Evolutionary conservation across 2,888 invertebrate species (phyloP).

Genomic region (Caenorhabditis sp.): DNA sequence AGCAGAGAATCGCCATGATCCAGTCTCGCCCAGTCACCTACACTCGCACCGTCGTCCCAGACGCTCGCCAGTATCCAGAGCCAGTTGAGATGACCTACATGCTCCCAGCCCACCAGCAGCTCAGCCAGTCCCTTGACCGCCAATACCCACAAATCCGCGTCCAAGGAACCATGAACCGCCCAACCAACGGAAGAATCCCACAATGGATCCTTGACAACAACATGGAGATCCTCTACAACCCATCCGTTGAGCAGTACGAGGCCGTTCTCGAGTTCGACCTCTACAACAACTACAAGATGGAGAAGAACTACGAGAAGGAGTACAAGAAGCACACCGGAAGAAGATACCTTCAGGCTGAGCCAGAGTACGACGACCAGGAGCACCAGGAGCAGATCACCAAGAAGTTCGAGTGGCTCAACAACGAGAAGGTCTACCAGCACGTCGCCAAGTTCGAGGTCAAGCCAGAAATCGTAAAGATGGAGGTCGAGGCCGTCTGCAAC

Average conservation of each 20-base stretch:
- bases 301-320: slow-evolving; percentile 47
- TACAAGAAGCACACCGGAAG: slow-evolving; percentile 48
- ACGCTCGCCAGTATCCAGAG: slow-evolving; percentile 64
- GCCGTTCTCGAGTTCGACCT: slow-evolving; percentile 51
- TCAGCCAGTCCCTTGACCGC: slow-evolving; percentile 37
- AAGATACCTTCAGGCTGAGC: slow-evolving; percentile 44
- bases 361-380: slow-evolving; percentile 54
- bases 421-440: slow-evolving; percentile 61
- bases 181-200: slow-evolving; percentile 39
- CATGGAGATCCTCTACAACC: slow-evolving; percentile 55
- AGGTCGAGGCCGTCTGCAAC: slow-evolving; percentile 59
- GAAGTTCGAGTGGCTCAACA: slow-evolving; percentile 56
- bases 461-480: slow-evolving; percentile 44
- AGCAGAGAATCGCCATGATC: slow-evolving; percentile 58
- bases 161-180: slow-evolving; percentile 53
- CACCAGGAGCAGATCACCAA: slow-evolving; percentile 46
- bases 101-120: slow-evolving; percentile 37
- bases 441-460: slow-evolving; percentile 54
- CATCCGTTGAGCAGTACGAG: slow-evolving; percentile 44
- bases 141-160: slow-evolving; percentile 46
- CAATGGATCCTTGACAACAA: slow-evolving; percentile 53
- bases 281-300: slow-evolving; percentile 54
- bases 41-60: slow-evolving; percentile 58
- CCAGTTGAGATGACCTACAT: slow-evolving; percentile 57
- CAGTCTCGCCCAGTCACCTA: slow-evolving; percentile 71